Evolutionary conservation across 2,888 invertebrate species (phyloP).

Genomic region (Clepsis dumicolana): DNA sequence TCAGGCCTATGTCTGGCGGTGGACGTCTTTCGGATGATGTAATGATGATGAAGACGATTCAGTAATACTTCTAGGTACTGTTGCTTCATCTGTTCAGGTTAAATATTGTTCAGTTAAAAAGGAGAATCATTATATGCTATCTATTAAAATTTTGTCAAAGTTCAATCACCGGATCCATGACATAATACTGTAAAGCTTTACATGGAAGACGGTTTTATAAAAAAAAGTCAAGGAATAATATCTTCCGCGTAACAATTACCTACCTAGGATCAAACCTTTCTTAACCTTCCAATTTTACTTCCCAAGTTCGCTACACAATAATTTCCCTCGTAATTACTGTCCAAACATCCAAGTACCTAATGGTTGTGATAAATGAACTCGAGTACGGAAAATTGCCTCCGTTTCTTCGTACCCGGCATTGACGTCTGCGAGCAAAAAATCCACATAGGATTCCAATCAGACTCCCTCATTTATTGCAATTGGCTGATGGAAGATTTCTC

Average conservation of each 20-base stretch:
- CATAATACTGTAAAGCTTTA: too few relatives aligned
- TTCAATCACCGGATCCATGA: too few relatives aligned
- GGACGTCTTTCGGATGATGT: too few relatives aligned
- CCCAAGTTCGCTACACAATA: background rate
- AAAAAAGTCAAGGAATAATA: background rate
- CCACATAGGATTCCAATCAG: constrained; percentile 76
- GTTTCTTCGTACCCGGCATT: constrained; percentile 58
- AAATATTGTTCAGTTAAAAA: too few relatives aligned
- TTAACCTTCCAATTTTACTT: background rate
- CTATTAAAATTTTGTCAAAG: too few relatives aligned
- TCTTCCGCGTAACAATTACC: background rate
- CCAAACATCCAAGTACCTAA: constrained; percentile 52
- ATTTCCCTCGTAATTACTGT: constrained; percentile 34
- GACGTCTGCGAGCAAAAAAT: constrained; percentile 66
- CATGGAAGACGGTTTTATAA: too few relatives aligned
- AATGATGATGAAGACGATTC: too few relatives aligned
- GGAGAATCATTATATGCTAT: too few relatives aligned
- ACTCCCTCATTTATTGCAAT: constrained; percentile 74
- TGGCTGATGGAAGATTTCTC: constrained; percentile 67
- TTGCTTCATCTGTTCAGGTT: too few relatives aligned
- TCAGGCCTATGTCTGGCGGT: too few relatives aligned
- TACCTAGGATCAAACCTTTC: background rate
- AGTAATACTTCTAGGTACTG: too few relatives aligned
- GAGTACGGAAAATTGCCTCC: constrained; percentile 65
- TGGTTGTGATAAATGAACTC: constrained; percentile 65